phyloP scores from a whole-genome alignment of 1,140 invertebrate genomes.

The Papilio polytes region DNA sequence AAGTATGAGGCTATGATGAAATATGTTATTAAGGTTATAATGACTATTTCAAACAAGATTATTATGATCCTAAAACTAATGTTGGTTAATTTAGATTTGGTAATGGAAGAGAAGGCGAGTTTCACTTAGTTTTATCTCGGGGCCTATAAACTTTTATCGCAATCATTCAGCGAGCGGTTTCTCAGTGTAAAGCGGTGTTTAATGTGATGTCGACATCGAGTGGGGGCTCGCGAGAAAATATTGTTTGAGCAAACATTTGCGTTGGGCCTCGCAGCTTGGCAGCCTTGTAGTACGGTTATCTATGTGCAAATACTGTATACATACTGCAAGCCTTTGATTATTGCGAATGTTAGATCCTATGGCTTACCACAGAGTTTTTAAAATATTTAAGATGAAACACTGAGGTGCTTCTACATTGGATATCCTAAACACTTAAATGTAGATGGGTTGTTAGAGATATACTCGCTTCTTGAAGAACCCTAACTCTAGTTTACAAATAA shows the following conservation, averaged over 20 bases:
- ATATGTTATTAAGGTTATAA: neutral
- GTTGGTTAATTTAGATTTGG: neutral
- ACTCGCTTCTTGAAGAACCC: too few relatives aligned
- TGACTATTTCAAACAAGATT: neutral
- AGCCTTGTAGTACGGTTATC: slow-evolving; percentile 60
- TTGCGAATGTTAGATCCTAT: slow-evolving; percentile 42
- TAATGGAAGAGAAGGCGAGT: slow-evolving; percentile 40
- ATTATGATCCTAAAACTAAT: neutral
- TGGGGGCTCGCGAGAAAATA: slow-evolving; percentile 73
- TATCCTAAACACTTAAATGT: too few relatives aligned
- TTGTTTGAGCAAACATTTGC: slow-evolving; percentile 76
- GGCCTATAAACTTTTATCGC: slow-evolving; percentile 66
- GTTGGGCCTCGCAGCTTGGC: slow-evolving; percentile 67
- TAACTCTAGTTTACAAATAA: too few relatives aligned
- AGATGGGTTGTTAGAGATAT: too few relatives aligned
- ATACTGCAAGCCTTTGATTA: slow-evolving; percentile 52
- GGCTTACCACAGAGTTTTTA: too few relatives aligned
- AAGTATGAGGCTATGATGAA: too few relatives aligned
- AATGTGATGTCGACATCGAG: slow-evolving; percentile 78
- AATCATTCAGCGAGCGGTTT: slow-evolving; percentile 63
- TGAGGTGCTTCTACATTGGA: too few relatives aligned
- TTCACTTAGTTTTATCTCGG: slow-evolving; percentile 57
- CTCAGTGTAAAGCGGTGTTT: slow-evolving; percentile 70
- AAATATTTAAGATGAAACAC: too few relatives aligned
- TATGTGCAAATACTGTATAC: slow-evolving; percentile 67